Conservation (phyloP, 2,888 invertebrate genomes). For the Phytoseiulus persimilis region DNA sequence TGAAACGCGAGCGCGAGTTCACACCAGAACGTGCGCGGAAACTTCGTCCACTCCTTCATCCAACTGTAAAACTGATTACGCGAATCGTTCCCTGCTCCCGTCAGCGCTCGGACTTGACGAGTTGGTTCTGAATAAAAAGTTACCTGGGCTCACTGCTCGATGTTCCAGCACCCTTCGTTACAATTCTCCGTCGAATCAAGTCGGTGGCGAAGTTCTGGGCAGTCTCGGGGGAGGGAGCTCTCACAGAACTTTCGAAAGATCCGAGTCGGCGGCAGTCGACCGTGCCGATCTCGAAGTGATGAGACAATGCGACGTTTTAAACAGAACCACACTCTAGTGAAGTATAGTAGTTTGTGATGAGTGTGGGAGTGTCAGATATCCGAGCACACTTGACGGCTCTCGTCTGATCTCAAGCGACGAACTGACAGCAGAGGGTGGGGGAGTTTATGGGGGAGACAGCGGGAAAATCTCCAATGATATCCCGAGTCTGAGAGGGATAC, state of each 20-base stretch:
- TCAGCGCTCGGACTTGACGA: neutral
- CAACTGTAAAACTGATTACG: neutral
- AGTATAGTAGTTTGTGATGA: neutral
- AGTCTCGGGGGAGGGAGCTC: neutral
- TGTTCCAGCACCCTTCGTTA: neutral
- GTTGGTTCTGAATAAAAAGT: neutral
- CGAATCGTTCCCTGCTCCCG: neutral
- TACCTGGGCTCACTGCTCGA: neutral
- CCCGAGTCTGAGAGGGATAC: neutral
- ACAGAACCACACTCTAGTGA: neutral
- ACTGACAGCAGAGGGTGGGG: neutral
- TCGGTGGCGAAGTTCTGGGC: neutral
- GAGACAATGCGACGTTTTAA: neutral
- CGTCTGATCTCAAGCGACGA: neutral
- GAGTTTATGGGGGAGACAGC: neutral
- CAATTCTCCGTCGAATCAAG: neutral
- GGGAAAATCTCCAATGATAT: neutral
- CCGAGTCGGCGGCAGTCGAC: neutral
- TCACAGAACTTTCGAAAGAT: neutral
- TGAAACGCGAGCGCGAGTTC: neutral
- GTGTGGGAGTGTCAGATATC: constrained; percentile 5
- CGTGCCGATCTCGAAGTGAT: neutral
- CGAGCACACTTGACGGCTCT: neutral
- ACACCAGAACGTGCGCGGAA: neutral
- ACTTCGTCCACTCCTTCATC: neutral